These are phyloP conservation scores for Notodonta dromedarius DNA, from an alignment of 2,888 invertebrate genomes.

Conservation along the genomic window DNA sequence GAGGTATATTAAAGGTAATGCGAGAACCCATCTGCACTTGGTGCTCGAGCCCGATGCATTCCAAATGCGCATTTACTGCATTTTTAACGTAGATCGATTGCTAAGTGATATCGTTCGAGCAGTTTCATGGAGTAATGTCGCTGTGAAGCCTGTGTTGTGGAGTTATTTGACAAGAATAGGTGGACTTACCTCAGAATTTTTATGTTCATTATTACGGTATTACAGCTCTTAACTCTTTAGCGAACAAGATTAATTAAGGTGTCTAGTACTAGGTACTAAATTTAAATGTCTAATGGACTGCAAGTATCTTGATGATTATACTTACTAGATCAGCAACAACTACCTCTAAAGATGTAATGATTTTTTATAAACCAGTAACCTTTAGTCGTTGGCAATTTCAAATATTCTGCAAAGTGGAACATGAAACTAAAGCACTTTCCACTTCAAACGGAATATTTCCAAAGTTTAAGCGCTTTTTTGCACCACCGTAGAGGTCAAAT, in stretches of 20 bases:
- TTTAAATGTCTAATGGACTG: too few species aligned
- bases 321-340: too few species aligned
- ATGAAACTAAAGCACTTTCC: slow-evolving; percentile 12
- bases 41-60: background rate
- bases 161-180: background rate
- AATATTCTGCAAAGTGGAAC: background rate
- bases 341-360: too few species aligned
- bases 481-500: slow-evolving; percentile 8
- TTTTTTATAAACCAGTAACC: too few species aligned
- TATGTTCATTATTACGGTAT: too few species aligned
- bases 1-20: background rate
- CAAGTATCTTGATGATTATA: too few species aligned
- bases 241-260: too few species aligned
- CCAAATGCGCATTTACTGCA: background rate
- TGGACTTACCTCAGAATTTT: too few species aligned
- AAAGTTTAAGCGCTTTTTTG: slow-evolving; percentile 16
- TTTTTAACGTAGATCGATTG: background rate
- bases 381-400: background rate
- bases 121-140: background rate
- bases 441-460: slow-evolving; percentile 22
- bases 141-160: background rate
- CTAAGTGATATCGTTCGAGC: slow-evolving; percentile 2
- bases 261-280: too few species aligned
- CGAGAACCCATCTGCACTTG: slow-evolving; percentile 1
- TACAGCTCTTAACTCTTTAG: too few species aligned